Percentiles rank a stretch among this genome's conserved stretches.
These are phyloP conservation scores for Drosophila micromelanica DNA, from an alignment of 1,140 invertebrate species.

Conservation along the genomic window DNA sequence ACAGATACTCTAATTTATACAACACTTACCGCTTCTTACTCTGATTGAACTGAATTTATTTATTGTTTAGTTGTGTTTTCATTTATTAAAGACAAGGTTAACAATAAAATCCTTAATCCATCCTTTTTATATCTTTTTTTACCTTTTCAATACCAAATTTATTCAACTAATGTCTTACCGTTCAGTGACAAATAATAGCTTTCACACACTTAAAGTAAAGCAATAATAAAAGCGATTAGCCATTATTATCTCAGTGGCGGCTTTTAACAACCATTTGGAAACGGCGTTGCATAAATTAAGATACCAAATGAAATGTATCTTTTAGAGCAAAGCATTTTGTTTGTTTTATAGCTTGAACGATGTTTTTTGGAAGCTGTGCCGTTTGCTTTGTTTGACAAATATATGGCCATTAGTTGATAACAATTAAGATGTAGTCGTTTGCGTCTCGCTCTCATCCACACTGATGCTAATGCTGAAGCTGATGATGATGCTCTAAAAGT, in stretches of 20 bases:
- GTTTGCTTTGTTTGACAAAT: slow-evolving; percentile 61
- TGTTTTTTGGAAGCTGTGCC: slow-evolving; percentile 22
- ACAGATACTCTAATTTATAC: no score
- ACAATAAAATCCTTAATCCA: no score
- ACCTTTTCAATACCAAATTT: neutral
- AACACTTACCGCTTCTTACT: no score
- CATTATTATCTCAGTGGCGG: slow-evolving; percentile 52
- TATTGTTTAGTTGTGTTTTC: no score
- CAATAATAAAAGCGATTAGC: slow-evolving; percentile 33
- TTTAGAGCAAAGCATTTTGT: slow-evolving; percentile 68
- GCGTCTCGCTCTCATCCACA: slow-evolving; percentile 4
- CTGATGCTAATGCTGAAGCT: neutral
- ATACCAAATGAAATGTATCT: slow-evolving; percentile 59
- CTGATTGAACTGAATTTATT: no score
- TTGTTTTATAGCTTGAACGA: slow-evolving; percentile 43
- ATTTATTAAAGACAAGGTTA: no score
- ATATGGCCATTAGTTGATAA: slow-evolving; percentile 75
- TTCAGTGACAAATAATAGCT: slow-evolving; percentile 51
- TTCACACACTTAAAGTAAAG: slow-evolving; percentile 67
- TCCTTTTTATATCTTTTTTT: no score
- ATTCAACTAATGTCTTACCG: neutral
- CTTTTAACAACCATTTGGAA: slow-evolving; percentile 64
- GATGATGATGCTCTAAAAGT: slow-evolving; percentile 32
- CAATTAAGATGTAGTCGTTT: slow-evolving; percentile 56
- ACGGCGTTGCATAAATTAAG: slow-evolving; percentile 73